Evolutionary conservation across 2,797 vertebrate genomes (phyloP).

Genomic region (Cynodonichthys magdalenae): DNA sequence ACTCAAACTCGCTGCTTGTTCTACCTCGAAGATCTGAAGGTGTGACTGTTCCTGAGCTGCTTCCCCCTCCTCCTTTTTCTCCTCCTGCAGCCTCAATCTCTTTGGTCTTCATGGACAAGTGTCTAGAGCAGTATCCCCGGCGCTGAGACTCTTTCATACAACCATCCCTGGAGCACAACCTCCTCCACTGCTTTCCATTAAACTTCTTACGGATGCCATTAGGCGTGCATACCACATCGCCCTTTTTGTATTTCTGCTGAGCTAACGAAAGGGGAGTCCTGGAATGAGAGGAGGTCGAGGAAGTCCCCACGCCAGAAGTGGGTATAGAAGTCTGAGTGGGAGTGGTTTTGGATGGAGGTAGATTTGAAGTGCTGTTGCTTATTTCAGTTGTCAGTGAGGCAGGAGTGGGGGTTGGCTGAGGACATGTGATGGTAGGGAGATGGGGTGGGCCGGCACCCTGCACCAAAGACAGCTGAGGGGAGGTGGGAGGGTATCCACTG

Average conservation of each 20-base stretch:
- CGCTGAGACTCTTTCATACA: constrained; percentile 95
- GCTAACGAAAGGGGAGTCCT: constrained; percentile 87
- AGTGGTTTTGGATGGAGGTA: constrained; percentile 80
- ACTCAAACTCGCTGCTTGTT: constrained; percentile 89
- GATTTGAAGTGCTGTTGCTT: constrained; percentile 59
- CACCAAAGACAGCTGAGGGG: constrained; percentile 71
- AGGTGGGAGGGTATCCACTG: constrained; percentile 72
- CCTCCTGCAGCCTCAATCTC: constrained; percentile 88
- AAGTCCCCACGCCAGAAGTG: constrained; percentile 66
- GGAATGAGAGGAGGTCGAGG: constrained; percentile 82
- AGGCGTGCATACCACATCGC: constrained; percentile 92
- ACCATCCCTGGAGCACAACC: constrained; percentile 89
- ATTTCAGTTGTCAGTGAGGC: constrained; percentile 71
- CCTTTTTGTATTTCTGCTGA: constrained; percentile 94
- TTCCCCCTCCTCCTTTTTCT: constrained; percentile 80
- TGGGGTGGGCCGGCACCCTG: constrained; percentile 59
- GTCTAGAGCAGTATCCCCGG: constrained; percentile 91
- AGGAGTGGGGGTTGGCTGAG: constrained; percentile 82
- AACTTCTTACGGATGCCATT: constrained; percentile 95
- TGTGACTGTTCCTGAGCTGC: constrained; percentile 89
- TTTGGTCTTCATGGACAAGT: constrained; percentile 92
- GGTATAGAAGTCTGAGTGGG: constrained; percentile 73
- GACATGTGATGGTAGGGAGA: constrained; percentile 54
- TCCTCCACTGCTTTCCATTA: constrained; percentile 94
- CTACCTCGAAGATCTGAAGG: constrained; percentile 87